These are phyloP conservation scores for Cryptocheilus praepositus DNA, from an alignment of 2,888 invertebrate genomes.

Conservation along the genomic window DNA sequence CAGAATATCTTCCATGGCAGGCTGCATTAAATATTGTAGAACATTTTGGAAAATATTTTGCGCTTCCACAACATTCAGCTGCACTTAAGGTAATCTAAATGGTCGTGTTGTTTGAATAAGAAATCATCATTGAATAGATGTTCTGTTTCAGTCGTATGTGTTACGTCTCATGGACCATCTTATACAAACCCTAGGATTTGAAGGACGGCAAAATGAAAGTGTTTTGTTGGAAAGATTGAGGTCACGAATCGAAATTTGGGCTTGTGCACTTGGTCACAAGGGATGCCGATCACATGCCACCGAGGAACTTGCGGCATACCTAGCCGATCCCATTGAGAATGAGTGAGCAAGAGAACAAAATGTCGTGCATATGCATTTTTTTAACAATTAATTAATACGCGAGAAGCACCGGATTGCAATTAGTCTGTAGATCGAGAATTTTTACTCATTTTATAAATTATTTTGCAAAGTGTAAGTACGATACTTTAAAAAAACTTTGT, in stretches of 20 bases:
- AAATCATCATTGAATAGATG: too few species aligned
- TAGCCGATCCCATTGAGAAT: conserved; percentile 6
- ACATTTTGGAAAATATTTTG: neutral
- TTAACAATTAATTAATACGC: too few species aligned
- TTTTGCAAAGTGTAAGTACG: too few species aligned
- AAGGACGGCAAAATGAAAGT: conserved; percentile 34
- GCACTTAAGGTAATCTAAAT: neutral
- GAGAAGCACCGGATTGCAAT: neutral
- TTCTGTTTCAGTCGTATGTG: conserved; percentile 20
- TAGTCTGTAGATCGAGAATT: too few species aligned
- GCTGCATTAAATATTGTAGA: conserved; percentile 75
- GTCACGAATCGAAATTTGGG: conserved; percentile 27
- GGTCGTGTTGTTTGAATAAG: conserved; percentile 48
- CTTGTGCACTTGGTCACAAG: conserved; percentile 29
- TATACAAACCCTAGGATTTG: conserved; percentile 40
- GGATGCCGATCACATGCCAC: conserved; percentile 68
- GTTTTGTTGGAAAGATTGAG: conserved; percentile 26
- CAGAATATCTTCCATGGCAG: conserved; percentile 82
- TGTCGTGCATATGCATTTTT: too few species aligned
- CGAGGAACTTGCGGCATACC: conserved; percentile 7
- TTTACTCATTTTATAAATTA: too few species aligned
- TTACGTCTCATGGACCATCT: conserved; percentile 19
- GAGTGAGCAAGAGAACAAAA: too few species aligned
- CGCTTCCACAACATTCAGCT: neutral
- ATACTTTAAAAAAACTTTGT: too few species aligned